phyloP scores from a whole-genome alignment of 2,113 vertebrate genomes.

The Siniperca knerii region DNA sequence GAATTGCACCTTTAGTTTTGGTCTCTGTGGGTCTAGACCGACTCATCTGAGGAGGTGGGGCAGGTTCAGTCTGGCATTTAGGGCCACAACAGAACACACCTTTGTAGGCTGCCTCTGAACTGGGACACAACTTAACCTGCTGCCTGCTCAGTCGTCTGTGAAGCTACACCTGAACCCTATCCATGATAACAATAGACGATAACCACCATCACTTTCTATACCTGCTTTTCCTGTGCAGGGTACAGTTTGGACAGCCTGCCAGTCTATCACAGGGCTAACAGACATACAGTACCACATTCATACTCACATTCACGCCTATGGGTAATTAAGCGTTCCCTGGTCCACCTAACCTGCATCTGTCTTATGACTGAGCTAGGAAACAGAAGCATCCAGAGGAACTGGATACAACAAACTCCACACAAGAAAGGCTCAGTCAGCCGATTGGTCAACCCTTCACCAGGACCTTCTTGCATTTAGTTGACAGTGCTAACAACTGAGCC shows the following conservation, averaged over 20 bases:
- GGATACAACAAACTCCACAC: not conserved
- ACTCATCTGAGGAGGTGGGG: not conserved
- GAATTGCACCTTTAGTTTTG: not conserved
- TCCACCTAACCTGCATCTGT: not conserved
- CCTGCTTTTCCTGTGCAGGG: not conserved
- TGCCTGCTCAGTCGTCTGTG: not conserved
- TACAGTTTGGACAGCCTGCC: not conserved
- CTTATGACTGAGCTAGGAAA: not conserved
- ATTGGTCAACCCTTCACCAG: not conserved
- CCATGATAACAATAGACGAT: not conserved
- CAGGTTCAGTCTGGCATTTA: not conserved
- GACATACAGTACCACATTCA: not conserved
- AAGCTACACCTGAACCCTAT: slow-evolving; percentile 3
- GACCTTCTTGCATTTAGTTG: not conserved
- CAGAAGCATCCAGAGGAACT: not conserved
- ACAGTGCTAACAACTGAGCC: not conserved
- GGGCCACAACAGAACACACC: not conserved
- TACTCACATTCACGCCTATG: not conserved
- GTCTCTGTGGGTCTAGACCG: not conserved
- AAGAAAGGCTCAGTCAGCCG: not conserved
- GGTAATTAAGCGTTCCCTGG: not conserved
- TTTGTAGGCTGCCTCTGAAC: not conserved
- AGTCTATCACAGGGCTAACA: not conserved
- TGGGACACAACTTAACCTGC: not conserved
- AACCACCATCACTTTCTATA: not conserved